These are phyloP conservation scores for Semotilus atromaculatus DNA, from an alignment of 2,797 vertebrate species.

Conservation along the genomic window DNA sequence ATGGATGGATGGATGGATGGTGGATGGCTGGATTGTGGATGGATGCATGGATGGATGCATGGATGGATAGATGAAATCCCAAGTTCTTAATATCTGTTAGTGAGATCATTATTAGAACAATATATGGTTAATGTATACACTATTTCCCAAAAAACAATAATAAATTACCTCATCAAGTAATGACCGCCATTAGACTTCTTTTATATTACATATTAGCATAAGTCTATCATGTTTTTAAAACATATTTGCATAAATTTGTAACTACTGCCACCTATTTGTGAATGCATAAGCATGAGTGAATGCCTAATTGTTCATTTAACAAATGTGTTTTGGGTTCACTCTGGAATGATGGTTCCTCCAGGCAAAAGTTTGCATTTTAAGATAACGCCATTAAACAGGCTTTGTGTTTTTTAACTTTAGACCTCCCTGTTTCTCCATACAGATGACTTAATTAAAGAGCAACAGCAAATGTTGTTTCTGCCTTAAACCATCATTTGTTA, in stretches of 20 bases:
- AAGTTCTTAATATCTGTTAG: neutral
- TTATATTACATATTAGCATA: neutral
- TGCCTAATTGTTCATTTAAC: conserved; percentile 40
- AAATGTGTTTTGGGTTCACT: neutral
- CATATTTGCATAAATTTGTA: conserved; percentile 14
- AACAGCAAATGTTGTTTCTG: conserved; percentile 20
- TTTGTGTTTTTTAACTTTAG: conserved; percentile 41
- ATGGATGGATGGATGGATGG: too few relatives aligned
- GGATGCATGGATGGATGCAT: too few relatives aligned
- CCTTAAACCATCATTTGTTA: conserved; percentile 36
- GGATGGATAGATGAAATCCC: neutral
- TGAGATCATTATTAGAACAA: neutral
- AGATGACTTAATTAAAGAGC: conserved; percentile 53
- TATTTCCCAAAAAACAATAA: neutral
- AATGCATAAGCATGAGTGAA: neutral
- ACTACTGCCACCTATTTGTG: conserved; percentile 7
- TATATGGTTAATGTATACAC: neutral
- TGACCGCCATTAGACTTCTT: neutral
- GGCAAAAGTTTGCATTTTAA: conserved; percentile 48
- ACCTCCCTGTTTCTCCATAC: conserved; percentile 31
- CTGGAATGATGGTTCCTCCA: conserved; percentile 48
- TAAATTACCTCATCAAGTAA: neutral
- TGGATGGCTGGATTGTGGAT: too few relatives aligned
- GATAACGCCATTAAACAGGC: conserved; percentile 51
- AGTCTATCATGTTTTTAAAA: neutral